Conservation (phyloP, 2,797 vertebrate species). For the Sebastolobus altivelis region DNA sequence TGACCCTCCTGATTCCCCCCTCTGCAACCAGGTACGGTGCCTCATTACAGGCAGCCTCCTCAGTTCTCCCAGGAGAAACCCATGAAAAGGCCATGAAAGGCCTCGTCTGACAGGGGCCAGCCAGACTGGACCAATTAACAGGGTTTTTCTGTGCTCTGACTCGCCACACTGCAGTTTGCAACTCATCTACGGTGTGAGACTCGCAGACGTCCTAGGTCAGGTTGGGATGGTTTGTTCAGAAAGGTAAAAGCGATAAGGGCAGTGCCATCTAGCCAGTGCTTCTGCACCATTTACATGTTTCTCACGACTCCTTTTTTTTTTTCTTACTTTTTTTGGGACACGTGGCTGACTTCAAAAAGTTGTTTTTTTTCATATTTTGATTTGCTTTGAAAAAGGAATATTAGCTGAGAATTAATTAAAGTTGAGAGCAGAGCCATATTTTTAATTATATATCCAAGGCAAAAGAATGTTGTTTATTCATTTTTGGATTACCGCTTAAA, state of each 20-base stretch:
- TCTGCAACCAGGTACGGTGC: slow-evolving; percentile 80
- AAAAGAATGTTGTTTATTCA: slow-evolving; percentile 15
- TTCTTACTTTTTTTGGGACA: not conserved
- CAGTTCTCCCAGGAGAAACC: slow-evolving; percentile 77
- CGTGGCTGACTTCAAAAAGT: slow-evolving; percentile 1
- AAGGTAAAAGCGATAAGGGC: slow-evolving; percentile 44
- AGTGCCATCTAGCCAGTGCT: slow-evolving; percentile 13
- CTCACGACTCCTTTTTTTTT: slow-evolving; percentile 8
- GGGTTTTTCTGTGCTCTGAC: slow-evolving; percentile 74
- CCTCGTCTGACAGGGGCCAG: slow-evolving; percentile 82
- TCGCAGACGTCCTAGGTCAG: slow-evolving; percentile 65
- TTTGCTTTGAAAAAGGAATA: slow-evolving; percentile 21
- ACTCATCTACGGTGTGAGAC: slow-evolving; percentile 66
- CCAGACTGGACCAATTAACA: slow-evolving; percentile 85
- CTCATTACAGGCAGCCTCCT: slow-evolving; percentile 84
- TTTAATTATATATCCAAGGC: slow-evolving; percentile 14
- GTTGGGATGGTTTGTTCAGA: slow-evolving; percentile 61
- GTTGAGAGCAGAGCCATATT: not conserved
- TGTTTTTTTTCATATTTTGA: not conserved
- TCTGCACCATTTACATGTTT: slow-evolving; percentile 45
- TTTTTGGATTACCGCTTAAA: slow-evolving; percentile 19
- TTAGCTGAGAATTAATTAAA: slow-evolving; percentile 45
- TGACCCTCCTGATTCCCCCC: slow-evolving; percentile 82
- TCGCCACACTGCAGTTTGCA: slow-evolving; percentile 74
- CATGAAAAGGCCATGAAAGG: slow-evolving; percentile 86